phyloP scores from a whole-genome alignment of 2,113 vertebrate species.

The Phaetusa simplex region DNA sequence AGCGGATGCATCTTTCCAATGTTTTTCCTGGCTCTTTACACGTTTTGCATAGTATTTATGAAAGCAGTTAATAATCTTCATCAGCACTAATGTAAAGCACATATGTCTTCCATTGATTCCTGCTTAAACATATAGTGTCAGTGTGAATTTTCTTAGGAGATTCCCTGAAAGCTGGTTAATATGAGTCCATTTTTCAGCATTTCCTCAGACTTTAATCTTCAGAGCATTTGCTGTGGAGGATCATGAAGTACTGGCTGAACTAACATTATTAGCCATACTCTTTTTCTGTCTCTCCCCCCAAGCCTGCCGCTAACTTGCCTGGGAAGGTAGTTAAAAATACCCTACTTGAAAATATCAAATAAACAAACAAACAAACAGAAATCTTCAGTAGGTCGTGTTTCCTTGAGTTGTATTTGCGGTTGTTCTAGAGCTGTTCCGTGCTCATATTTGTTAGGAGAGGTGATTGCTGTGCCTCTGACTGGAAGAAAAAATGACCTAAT shows the following conservation, averaged over 20 bases:
- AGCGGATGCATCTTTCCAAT: neutral
- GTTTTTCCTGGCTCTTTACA: constrained; percentile 31
- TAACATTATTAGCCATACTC: fast-evolving
- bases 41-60: neutral
- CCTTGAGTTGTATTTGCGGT: neutral
- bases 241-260: neutral
- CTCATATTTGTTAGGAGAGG: neutral
- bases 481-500: neutral
- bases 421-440: neutral
- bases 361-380: neutral
- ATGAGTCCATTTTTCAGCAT: neutral
- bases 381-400: neutral
- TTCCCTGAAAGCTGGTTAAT: neutral
- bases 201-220: neutral
- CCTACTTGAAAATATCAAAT: neutral
- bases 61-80: neutral
- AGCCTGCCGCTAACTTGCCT: neutral
- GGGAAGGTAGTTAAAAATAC: neutral
- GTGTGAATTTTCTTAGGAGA: neutral
- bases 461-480: neutral
- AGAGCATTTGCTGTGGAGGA: neutral
- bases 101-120: neutral
- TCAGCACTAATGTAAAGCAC: neutral
- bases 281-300: neutral
- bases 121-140: neutral